Evolutionary conservation across 1,140 invertebrate genomes (phyloP).

Genomic region (Bombus cullumanus): DNA sequence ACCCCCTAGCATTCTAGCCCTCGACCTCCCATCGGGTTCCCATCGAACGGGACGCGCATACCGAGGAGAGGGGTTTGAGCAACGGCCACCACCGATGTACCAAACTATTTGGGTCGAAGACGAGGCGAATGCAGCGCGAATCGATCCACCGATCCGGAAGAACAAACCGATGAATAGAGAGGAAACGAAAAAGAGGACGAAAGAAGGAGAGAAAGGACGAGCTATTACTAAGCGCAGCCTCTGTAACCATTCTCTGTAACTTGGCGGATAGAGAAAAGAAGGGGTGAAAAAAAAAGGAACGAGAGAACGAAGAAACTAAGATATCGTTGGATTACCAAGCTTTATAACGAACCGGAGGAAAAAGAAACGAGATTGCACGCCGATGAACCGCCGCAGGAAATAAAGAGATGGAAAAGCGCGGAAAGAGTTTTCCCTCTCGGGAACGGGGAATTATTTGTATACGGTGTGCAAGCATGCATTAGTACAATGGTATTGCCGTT

Average conservation of each 20-base stretch:
- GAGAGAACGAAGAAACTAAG: slow-evolving; percentile 24
- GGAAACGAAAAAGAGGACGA: not conserved
- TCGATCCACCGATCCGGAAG: slow-evolving; percentile 32
- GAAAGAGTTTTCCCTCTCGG: slow-evolving; percentile 15
- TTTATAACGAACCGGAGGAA: slow-evolving; percentile 23
- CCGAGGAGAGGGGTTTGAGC: slow-evolving; percentile 31
- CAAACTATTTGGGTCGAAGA: slow-evolving; percentile 50
- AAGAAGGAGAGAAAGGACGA: not conserved
- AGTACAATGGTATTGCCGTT: slow-evolving; percentile 39
- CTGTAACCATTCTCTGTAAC: not conserved
- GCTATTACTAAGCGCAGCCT: not conserved
- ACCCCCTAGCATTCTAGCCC: slow-evolving; percentile 26
- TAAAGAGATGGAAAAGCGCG: slow-evolving; percentile 40
- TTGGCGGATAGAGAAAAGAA: not conserved
- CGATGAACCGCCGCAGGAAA: slow-evolving; percentile 45
- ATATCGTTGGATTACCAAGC: slow-evolving; percentile 54
- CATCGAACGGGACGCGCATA: slow-evolving; percentile 28
- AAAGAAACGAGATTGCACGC: slow-evolving; percentile 43
- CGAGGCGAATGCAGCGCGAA: slow-evolving; percentile 45
- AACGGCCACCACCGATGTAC: slow-evolving; percentile 18
- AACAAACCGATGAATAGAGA: slow-evolving; percentile 25
- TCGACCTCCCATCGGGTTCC: slow-evolving; percentile 1
- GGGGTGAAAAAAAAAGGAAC: not conserved
- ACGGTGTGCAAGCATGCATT: slow-evolving; percentile 27
- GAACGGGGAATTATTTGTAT: slow-evolving; percentile 39